Evolutionary conservation across 1,140 invertebrate genomes (phyloP), one percentile per base, ranked within the genome.

Genomic region (Brachionus manjavacas): DNA sequence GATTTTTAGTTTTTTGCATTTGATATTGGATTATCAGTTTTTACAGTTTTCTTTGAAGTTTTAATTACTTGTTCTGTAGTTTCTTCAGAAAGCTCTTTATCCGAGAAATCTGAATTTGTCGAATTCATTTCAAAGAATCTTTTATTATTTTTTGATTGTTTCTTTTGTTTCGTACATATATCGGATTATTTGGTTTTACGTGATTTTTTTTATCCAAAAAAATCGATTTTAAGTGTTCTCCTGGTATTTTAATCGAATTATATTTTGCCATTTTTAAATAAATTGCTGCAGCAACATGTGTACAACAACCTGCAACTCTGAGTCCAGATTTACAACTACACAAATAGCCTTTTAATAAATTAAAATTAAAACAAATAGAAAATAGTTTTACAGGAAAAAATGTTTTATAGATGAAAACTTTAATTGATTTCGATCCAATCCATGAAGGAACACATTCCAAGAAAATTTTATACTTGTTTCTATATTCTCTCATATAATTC

Each of bases 1-100:
- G 64, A 68, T 68, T 68, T n/a, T 68, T 35, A 68, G 66, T 68
- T 68, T 68, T 68, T 68, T n/a, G 25, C 66, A 68, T 68, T 68
- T 68, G 66, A 31, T 28, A 31, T 68, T 68, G 66, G 31, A 68
- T 68, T 68, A 39, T 68, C 28, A 68, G 66, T 28, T 68, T n/a
- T 68, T 68, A n/a, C 66, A 68, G 31, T 68, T 72, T 41, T 72
- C 8, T 72, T 20, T 72, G 68, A 41, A 41, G n/a, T 25, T 72
- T 41, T 20, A 41, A 3, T 39, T 72, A 11, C 68, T 72, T 20
- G 39, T 72, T 41, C 35, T 20, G 39, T 41, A 72, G 39, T 41
- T 72, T 43, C 35, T 39, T 72, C 68, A 46, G 39, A 41, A 41
- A 39, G 66, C 66, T 72, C 35, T 41, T 72, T 72, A 39, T 72